A percentile compares a stretch with the other conserved stretches of the same genome.
Evolutionary conservation across 2,113 vertebrate genomes (phyloP).

Genomic region (Xenopus borealis): DNA sequence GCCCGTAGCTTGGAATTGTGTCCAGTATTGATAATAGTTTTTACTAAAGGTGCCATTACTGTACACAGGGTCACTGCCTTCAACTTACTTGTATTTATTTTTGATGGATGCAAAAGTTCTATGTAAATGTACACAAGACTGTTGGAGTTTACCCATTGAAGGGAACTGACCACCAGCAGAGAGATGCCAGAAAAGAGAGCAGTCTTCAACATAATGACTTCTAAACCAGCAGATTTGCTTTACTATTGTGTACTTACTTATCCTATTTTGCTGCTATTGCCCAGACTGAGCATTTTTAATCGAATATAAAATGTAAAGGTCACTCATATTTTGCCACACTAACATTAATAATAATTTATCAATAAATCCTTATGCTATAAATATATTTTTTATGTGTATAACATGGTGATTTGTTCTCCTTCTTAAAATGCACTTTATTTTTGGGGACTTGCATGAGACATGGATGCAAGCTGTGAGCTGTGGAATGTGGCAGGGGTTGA

Average conservation of each 20-base stretch:
- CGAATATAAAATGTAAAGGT: no score
- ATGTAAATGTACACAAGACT: background rate
- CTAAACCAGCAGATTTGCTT: background rate
- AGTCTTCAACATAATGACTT: background rate
- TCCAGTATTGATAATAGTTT: slow-evolving; percentile 67
- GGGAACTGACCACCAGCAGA: slow-evolving; percentile 17
- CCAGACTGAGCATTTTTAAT: no score
- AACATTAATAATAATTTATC: no score
- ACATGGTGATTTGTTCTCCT: background rate
- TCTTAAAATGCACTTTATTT: no score
- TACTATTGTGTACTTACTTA: no score
- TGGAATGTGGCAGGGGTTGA: slow-evolving; percentile 5
- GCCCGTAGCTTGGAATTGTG: slow-evolving; percentile 66
- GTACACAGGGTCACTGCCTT: slow-evolving; percentile 52
- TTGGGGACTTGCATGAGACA: slow-evolving; percentile 9
- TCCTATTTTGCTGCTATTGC: no score
- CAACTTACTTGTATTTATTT: slow-evolving; percentile 45
- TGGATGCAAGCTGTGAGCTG: background rate
- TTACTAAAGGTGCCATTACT: slow-evolving; percentile 50
- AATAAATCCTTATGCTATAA: no score
- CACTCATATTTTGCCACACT: no score
- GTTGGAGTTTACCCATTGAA: slow-evolving; percentile 38
- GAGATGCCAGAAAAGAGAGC: background rate
- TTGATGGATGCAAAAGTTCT: slow-evolving; percentile 44
- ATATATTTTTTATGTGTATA: slow-evolving; percentile 5